Conservation (phyloP, 2,797 vertebrate genomes). For the Myripristis jacobus region DNA sequence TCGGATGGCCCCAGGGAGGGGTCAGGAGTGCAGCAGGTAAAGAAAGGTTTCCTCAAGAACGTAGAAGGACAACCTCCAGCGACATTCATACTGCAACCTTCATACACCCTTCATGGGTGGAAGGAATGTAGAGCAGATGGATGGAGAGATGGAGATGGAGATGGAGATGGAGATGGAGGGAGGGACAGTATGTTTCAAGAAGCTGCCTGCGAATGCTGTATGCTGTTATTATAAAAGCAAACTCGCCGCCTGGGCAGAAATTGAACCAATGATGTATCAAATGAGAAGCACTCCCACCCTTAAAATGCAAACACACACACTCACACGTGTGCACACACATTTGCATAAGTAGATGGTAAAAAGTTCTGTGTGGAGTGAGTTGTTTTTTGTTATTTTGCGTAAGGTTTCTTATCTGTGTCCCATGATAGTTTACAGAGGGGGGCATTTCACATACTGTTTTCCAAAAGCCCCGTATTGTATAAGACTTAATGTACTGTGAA, state of each 20-base stretch:
- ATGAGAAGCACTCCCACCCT: constrained; percentile 8
- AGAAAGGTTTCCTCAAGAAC: constrained; percentile 27
- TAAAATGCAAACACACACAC: constrained; percentile 3
- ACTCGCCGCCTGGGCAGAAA: constrained; percentile 15
- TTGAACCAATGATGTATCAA: constrained; percentile 47
- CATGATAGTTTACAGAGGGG: constrained; percentile 65
- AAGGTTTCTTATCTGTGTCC: constrained; percentile 65
- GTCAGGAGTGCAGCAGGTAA: constrained; percentile 32
- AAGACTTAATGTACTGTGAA: constrained; percentile 83
- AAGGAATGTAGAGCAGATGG: neutral
- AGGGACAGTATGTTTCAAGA: neutral
- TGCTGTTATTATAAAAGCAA: constrained; percentile 20
- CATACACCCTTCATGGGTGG: constrained; percentile 14
- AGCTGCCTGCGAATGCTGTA: constrained; percentile 5
- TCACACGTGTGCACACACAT: no score
- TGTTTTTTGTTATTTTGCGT: constrained; percentile 52
- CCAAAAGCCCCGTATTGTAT: constrained; percentile 72
- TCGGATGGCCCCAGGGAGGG: constrained; percentile 24
- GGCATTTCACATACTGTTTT: constrained; percentile 73
- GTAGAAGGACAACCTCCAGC: constrained; percentile 7
- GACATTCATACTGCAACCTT: constrained; percentile 22
- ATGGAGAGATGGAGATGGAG: no score
- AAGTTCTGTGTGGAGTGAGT: constrained; percentile 15
- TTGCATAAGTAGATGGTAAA: constrained; percentile 62
- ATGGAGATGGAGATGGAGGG: neutral